Conservation (phyloP, 2,113 vertebrate genomes). For the Pristiophorus japonicus region DNA sequence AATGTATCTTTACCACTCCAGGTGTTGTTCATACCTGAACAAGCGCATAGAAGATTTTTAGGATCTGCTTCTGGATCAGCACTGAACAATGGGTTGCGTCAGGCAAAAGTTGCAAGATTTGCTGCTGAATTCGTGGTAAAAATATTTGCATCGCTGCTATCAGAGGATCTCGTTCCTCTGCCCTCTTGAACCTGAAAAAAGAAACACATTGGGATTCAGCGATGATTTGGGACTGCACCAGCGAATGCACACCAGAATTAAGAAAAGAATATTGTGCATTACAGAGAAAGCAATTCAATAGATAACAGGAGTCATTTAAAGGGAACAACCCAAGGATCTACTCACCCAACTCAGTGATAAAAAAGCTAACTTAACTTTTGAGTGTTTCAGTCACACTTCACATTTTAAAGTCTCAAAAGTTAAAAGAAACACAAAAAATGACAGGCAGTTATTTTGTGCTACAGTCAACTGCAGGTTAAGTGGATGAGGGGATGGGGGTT, state of each 20-base stretch:
- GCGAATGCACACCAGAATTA: neutral
- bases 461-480: neutral
- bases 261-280: neutral
- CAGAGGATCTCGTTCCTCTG: constrained; percentile 83
- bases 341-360: neutral
- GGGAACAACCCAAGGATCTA: no score
- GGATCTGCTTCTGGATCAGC: constrained; percentile 91
- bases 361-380: neutral
- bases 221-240: neutral
- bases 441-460: no score
- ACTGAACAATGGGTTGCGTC: constrained; percentile 85
- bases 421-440: no score
- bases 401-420: neutral
- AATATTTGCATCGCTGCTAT: constrained; percentile 95
- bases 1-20: neutral
- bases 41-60: constrained; percentile 94
- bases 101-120: constrained; percentile 76
- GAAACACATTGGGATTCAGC: neutral
- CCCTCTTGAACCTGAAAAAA: constrained; percentile 77
- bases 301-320: neutral
- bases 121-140: constrained; percentile 83
- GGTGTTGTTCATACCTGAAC: constrained; percentile 71
- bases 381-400: neutral
- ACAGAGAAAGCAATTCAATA: neutral
- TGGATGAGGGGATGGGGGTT: neutral